Conservation (phyloP, 2,113 vertebrate genomes). For the Odontophorus gujanensis region DNA sequence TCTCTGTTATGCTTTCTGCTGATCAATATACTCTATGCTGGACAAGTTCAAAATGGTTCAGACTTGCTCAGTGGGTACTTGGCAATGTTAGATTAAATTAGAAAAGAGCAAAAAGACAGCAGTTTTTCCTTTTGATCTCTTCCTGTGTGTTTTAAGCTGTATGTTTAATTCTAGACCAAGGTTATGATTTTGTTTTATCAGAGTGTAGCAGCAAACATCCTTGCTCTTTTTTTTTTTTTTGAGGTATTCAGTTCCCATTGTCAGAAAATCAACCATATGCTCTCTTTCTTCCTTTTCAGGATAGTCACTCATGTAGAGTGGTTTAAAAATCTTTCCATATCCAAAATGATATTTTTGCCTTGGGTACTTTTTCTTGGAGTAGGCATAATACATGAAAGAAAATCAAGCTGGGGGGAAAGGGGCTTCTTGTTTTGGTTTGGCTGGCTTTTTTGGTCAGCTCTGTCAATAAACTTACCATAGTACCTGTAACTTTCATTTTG, state of each 20-base stretch:
- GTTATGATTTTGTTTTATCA: neutral
- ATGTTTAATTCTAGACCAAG: neutral
- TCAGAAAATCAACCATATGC: neutral
- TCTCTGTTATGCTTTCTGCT: neutral
- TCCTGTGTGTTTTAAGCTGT: neutral
- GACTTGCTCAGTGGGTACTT: neutral
- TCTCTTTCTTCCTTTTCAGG: neutral
- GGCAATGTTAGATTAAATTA: neutral
- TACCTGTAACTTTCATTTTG: neutral
- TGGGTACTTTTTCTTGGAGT: neutral
- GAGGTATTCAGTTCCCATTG: neutral
- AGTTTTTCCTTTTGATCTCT: neutral
- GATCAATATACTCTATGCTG: neutral
- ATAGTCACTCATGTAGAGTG: neutral
- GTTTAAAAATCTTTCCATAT: neutral
- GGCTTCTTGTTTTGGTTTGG: neutral
- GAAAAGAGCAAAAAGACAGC: rapidly evolving
- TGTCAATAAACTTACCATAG: neutral
- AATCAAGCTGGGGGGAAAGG: neutral
- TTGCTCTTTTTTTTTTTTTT: neutral
- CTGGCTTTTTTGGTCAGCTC: neutral
- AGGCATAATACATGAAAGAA: neutral
- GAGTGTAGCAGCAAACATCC: neutral
- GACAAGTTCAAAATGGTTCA: neutral
- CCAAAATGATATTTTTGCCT: neutral